These are phyloP conservation scores for Dendroctonus valens DNA, from an alignment of 1,140 invertebrate species.

Conservation along the genomic window DNA sequence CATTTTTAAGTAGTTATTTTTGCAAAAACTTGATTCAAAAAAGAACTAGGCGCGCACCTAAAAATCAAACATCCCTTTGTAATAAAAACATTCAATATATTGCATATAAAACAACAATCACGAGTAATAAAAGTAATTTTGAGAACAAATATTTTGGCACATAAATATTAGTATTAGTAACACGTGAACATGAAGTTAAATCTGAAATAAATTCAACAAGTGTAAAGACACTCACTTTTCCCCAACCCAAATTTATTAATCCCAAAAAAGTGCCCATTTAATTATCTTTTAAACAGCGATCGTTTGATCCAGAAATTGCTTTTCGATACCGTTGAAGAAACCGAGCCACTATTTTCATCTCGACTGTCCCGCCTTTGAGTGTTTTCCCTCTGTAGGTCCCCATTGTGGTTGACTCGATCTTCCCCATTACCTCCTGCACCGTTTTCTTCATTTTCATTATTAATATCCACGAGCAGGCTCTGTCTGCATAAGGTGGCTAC, in stretches of 20 bases:
- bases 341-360: too few relatives aligned
- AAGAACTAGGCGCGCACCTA: background rate
- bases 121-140: too few relatives aligned
- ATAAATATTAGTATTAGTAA: background rate
- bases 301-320: conserved; percentile 25
- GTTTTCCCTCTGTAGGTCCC: conserved; percentile 4
- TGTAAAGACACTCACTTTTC: background rate
- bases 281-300: conserved; percentile 27
- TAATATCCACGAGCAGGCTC: conserved; percentile 62
- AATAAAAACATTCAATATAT: conserved; percentile 1
- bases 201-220: background rate
- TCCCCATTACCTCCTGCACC: background rate
- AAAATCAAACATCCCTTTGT: background rate
- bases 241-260: too few relatives aligned
- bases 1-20: too few relatives aligned
- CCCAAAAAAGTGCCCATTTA: too few relatives aligned
- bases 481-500: conserved; percentile 65
- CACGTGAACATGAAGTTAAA: background rate
- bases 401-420: conserved; percentile 6
- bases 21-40: too few relatives aligned
- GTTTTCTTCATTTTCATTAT: background rate
- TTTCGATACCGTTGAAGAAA: background rate
- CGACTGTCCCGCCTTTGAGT: background rate
- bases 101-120: background rate
- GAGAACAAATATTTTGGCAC: too few relatives aligned